These are phyloP conservation scores for Neosilurus hyrtlii DNA, from an alignment of 2,797 vertebrate species.

Conservation along the genomic window DNA sequence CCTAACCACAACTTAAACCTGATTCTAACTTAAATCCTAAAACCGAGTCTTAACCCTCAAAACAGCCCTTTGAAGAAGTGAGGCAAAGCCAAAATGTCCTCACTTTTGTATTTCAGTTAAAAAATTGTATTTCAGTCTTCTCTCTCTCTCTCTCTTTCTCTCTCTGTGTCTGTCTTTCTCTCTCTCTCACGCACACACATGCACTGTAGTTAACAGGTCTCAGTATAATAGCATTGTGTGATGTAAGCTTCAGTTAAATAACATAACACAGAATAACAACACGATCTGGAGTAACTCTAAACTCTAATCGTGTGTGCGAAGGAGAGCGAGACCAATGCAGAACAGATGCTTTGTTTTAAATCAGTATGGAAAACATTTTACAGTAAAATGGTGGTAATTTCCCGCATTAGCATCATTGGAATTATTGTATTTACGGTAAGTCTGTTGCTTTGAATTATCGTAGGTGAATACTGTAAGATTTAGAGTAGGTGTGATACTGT, in stretches of 20 bases:
- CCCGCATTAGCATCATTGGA: not conserved
- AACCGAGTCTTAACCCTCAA: no score
- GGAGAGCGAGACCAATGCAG: not conserved
- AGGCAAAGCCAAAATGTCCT: no score
- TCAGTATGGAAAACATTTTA: no score
- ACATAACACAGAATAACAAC: not conserved
- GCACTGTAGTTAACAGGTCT: not conserved
- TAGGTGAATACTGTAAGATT: not conserved
- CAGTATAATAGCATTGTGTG: not conserved
- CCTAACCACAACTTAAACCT: no score
- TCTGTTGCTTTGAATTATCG: no score
- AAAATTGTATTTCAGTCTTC: no score
- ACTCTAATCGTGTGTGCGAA: not conserved
- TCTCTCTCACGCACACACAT: not conserved
- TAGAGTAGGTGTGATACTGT: no score
- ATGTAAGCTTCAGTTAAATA: not conserved
- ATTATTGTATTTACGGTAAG: not conserved
- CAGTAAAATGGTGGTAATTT: not conserved
- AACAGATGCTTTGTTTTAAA: constrained; percentile 1
- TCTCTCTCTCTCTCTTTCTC: no score
- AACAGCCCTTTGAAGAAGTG: no score
- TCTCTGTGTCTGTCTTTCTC: no score
- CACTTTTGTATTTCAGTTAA: no score
- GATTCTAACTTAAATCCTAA: no score
- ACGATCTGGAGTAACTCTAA: not conserved